A percentile compares a stretch with the other conserved stretches of the same genome.
These are phyloP conservation scores for Pegoplata infirma DNA, from an alignment of 2,888 invertebrate species.

Conservation along the genomic window DNA sequence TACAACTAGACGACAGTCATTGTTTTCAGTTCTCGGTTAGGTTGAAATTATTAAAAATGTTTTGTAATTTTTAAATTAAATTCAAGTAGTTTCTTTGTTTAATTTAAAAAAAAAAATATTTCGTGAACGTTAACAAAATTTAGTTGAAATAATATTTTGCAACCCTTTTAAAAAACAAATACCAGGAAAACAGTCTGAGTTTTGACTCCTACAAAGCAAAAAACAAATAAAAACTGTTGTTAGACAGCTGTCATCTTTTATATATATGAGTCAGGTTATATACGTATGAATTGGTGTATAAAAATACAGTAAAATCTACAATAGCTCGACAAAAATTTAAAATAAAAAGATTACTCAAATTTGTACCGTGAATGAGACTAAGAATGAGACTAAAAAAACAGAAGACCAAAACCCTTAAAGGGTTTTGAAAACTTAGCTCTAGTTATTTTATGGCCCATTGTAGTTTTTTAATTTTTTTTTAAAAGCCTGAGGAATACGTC, in stretches of 20 bases:
- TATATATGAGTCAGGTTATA: conserved; percentile 13
- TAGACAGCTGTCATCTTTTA: conserved; percentile 27
- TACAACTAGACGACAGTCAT: too few relatives aligned
- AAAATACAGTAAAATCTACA: not conserved
- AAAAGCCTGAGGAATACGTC: too few relatives aligned
- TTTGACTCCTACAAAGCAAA: conserved; percentile 8
- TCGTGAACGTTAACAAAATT: conserved; percentile 33
- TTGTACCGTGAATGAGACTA: too few relatives aligned
- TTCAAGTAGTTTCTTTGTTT: conserved; percentile 4
- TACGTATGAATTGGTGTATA: not conserved
- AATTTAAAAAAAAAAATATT: too few relatives aligned
- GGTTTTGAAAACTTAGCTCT: too few relatives aligned
- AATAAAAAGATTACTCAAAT: too few relatives aligned
- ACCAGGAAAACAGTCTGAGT: conserved; percentile 35
- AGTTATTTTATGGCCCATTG: too few relatives aligned
- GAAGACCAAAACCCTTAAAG: too few relatives aligned
- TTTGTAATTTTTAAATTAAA: not conserved
- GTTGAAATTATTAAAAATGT: too few relatives aligned
- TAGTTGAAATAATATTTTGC: conserved; percentile 5
- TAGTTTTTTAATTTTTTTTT: too few relatives aligned
- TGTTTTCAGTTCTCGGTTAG: too few relatives aligned
- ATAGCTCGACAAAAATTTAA: not conserved
- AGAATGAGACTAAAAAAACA: too few relatives aligned
- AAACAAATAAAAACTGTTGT: conserved; percentile 27
- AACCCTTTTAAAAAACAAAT: conserved; percentile 10